These are phyloP conservation scores for Parthenolecanium corni DNA, from an alignment of 2,888 invertebrate genomes.

Conservation along the genomic window DNA sequence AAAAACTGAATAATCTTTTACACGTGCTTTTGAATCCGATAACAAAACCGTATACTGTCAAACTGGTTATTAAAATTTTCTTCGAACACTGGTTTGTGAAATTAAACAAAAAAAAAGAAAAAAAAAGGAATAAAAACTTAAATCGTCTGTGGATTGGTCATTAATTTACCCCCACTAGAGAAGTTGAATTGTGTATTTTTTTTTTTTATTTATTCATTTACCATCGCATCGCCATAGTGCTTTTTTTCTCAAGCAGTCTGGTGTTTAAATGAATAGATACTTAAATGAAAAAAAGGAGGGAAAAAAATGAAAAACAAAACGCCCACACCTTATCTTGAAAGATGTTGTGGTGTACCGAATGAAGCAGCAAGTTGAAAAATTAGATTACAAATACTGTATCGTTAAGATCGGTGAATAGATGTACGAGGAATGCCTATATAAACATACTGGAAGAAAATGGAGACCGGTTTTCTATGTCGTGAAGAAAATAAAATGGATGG, in stretches of 20 bases:
- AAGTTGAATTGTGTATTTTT: not conserved
- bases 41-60: constrained; percentile 4
- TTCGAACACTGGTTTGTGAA: constrained; percentile 6
- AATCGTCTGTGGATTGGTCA: constrained; percentile 23
- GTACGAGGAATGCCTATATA: not conserved
- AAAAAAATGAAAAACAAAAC: not conserved
- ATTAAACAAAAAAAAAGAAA: constrained; percentile 2
- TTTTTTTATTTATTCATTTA: too few species aligned
- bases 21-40: not conserved
- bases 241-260: too few species aligned
- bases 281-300: too few species aligned
- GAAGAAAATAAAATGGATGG: too few species aligned
- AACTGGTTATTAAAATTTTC: constrained; percentile 27
- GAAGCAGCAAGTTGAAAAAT: not conserved
- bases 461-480: too few species aligned
- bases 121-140: not conserved
- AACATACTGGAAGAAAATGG: too few species aligned
- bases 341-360: not conserved
- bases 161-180: constrained; percentile 18
- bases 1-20: not conserved
- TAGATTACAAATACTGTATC: not conserved
- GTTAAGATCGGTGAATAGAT: not conserved
- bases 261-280: too few species aligned
- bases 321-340: not conserved
- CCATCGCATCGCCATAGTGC: too few species aligned